Evolutionary conservation across 2,113 vertebrate species (phyloP).

Genomic region (Chaetorhynchus papuensis): DNA sequence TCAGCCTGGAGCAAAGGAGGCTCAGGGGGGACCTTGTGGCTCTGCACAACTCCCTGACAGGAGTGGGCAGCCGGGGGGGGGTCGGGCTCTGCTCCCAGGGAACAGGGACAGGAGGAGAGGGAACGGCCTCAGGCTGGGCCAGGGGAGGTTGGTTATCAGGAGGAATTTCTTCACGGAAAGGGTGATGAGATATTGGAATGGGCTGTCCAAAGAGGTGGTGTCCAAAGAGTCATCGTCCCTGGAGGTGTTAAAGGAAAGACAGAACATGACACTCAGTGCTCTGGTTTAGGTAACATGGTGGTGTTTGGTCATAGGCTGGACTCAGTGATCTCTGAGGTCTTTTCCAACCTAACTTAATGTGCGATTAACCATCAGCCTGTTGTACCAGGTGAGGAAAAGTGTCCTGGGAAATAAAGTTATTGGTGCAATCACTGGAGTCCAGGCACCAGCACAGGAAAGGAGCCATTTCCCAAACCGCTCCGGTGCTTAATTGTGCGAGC

Average conservation of each 20-base stretch:
- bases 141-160: neutral
- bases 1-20: neutral
- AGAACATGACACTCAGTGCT: no score
- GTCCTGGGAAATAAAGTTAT: neutral
- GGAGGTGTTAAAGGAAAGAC: neutral
- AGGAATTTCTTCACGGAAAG: neutral
- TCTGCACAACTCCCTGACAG: neutral
- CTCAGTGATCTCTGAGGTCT: neutral
- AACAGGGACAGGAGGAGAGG: neutral
- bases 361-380: neutral
- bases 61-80: fast-evolving
- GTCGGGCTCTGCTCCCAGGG: neutral
- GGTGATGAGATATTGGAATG: neutral
- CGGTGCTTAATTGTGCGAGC: fast-evolving
- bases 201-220: neutral
- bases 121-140: fast-evolving
- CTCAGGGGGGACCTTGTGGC: neutral
- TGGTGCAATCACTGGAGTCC: fast-evolving
- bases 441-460: neutral
- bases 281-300: no score
- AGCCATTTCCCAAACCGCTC: neutral
- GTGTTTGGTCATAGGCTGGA: neutral
- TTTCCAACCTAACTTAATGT: neutral
- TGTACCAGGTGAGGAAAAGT: fast-evolving
- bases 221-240: neutral